Evolutionary conservation across 2,888 invertebrate species (phyloP).

Genomic region (Drosophila prolongata): DNA sequence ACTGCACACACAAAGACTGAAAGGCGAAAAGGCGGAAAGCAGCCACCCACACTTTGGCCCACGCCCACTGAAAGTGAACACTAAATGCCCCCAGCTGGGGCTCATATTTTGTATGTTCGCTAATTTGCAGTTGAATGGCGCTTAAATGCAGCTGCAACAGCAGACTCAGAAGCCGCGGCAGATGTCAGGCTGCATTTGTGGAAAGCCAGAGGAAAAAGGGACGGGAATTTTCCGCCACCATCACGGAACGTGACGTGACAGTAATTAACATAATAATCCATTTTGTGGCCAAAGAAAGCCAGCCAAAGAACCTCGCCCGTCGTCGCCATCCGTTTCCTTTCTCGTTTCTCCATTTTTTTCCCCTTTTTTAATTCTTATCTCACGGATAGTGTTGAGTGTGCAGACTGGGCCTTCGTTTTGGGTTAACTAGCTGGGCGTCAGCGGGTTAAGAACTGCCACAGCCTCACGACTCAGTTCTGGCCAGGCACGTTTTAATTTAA

Average conservation of each 20-base stretch:
- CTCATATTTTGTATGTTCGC: constrained; percentile 54
- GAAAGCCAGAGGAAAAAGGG: not conserved
- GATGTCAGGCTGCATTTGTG: constrained; percentile 17
- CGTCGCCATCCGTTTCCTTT: constrained; percentile 3
- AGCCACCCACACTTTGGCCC: constrained; percentile 1
- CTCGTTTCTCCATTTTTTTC: not conserved
- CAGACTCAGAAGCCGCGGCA: constrained; percentile 22
- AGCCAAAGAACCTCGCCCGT: constrained; percentile 26
- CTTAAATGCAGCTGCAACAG: constrained; percentile 42
- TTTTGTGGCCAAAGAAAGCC: constrained; percentile 61
- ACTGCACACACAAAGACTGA: constrained; percentile 34
- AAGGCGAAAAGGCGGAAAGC: not conserved
- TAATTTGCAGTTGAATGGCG: constrained; percentile 71
- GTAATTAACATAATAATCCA: constrained; percentile 76
- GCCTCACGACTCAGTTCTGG: constrained; percentile 46
- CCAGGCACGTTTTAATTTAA: constrained; percentile 65
- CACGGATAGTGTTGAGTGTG: constrained; percentile 11
- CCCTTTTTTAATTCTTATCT: not conserved
- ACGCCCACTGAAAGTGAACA: constrained; percentile 12
- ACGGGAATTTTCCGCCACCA: not conserved
- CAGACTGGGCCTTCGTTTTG: constrained; percentile 31
- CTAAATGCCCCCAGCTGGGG: constrained; percentile 19
- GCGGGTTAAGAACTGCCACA: constrained; percentile 62
- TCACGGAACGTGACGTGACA: constrained; percentile 67
- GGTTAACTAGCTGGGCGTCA: constrained; percentile 74